Evolutionary conservation across 1,140 invertebrate genomes (phyloP).

Genomic region (Anoplolepis gracilipes): DNA sequence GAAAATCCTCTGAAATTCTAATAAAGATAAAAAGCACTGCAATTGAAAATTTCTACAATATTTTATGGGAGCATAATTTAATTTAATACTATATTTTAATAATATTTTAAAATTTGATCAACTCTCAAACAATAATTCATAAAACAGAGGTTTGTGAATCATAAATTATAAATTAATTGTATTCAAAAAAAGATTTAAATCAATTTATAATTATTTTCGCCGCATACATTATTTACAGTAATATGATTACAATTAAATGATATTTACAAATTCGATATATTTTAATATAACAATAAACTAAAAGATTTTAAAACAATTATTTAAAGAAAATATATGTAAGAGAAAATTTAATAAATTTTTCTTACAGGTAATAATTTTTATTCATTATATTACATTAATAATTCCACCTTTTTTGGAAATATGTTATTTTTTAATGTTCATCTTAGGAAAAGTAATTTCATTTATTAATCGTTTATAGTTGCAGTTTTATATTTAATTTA

Average conservation of each 20-base stretch:
- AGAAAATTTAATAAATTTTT: neutral
- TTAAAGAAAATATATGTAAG: neutral
- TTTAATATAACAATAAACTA: neutral
- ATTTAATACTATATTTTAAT: neutral
- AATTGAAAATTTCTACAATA: neutral
- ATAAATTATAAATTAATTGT: neutral
- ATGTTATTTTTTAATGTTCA: too few species aligned
- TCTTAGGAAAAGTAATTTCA: too few species aligned
- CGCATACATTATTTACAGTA: neutral
- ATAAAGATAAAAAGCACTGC: neutral
- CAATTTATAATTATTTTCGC: neutral
- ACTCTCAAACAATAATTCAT: neutral
- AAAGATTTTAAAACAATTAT: neutral
- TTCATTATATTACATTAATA: too few species aligned
- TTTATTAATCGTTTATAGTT: too few species aligned
- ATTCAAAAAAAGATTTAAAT: neutral
- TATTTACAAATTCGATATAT: neutral
- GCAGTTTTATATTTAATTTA: neutral
- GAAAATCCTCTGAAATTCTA: neutral
- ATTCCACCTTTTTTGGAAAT: too few species aligned
- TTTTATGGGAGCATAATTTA: neutral
- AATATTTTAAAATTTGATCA: neutral
- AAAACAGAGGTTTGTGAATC: neutral
- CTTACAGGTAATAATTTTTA: too few species aligned
- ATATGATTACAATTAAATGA: neutral